Evolutionary conservation across 2,113 vertebrate species (phyloP).

Genomic region (Panthera tigris): DNA sequence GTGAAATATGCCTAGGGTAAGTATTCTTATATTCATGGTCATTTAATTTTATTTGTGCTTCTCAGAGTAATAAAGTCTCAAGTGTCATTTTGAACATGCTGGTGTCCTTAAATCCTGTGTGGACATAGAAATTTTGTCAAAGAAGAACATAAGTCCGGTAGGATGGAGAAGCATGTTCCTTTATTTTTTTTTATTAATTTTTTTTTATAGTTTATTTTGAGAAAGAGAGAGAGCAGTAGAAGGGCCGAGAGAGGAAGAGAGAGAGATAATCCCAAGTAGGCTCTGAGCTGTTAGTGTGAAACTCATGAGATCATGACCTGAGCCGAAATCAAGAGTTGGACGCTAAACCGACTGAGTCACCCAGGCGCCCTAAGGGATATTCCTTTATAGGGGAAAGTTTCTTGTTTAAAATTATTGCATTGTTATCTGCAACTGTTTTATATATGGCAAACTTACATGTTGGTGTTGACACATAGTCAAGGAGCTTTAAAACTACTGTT

Average conservation of each 20-base stretch:
- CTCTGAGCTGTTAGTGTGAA: too few species aligned
- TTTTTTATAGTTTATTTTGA: too few species aligned
- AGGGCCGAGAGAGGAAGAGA: too few species aligned
- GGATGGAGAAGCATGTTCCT: neutral
- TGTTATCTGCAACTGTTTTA: neutral
- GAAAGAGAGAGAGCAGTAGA: too few species aligned
- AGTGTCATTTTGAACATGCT: neutral
- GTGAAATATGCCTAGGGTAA: neutral
- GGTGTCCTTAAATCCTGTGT: neutral
- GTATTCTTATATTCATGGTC: neutral
- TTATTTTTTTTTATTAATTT: neutral
- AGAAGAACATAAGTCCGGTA: neutral
- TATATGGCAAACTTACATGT: neutral
- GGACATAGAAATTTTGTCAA: neutral
- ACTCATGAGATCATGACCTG: too few species aligned
- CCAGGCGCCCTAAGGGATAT: neutral
- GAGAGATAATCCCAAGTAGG: too few species aligned
- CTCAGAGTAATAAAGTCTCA: conserved; percentile 13
- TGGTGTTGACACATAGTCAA: neutral
- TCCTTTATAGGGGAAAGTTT: neutral
- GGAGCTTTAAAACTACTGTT: neutral
- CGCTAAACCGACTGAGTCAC: too few species aligned
- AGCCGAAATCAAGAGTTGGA: too few species aligned
- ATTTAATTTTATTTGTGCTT: conserved; percentile 18
- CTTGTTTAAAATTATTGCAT: neutral